phyloP scores from a whole-genome alignment of 2,113 vertebrate genomes.

The Corythornis madagascariensis region DNA sequence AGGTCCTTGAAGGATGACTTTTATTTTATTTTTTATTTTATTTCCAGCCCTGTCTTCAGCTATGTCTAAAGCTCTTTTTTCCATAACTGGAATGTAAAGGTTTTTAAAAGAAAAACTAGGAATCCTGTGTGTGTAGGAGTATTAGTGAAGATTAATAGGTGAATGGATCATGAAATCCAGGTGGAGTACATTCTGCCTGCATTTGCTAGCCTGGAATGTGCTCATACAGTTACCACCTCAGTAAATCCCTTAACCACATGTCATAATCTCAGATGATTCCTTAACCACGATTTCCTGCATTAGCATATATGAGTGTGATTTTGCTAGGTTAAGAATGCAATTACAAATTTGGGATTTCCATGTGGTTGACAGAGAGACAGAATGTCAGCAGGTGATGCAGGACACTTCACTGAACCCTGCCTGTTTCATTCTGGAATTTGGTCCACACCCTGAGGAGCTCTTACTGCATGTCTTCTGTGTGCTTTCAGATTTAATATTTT shows the following conservation, averaged over 20 bases:
- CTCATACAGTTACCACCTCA: not conserved
- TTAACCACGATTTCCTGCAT: not conserved
- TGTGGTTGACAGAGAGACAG: not conserved
- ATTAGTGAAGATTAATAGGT: not conserved
- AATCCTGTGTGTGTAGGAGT: not conserved
- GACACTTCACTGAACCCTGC: not conserved
- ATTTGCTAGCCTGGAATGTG: not conserved
- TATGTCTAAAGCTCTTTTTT: not conserved
- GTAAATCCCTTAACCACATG: not conserved
- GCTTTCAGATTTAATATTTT: not conserved
- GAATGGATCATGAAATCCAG: not conserved
- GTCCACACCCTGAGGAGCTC: not conserved
- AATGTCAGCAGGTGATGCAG: not conserved
- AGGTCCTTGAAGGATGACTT: not conserved
- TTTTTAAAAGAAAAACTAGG: not conserved
- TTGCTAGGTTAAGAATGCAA: not conserved
- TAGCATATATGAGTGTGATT: not conserved
- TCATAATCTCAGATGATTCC: not conserved
- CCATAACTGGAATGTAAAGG: not conserved
- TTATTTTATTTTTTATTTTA: not conserved
- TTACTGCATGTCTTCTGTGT: not conserved
- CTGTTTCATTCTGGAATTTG: rapidly evolving
- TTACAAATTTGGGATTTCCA: not conserved
- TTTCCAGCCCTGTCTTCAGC: not conserved
- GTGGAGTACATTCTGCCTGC: not conserved